Evolutionary conservation across 2,797 vertebrate species (phyloP).

Genomic region (Amblyopsis hoosieri): DNA sequence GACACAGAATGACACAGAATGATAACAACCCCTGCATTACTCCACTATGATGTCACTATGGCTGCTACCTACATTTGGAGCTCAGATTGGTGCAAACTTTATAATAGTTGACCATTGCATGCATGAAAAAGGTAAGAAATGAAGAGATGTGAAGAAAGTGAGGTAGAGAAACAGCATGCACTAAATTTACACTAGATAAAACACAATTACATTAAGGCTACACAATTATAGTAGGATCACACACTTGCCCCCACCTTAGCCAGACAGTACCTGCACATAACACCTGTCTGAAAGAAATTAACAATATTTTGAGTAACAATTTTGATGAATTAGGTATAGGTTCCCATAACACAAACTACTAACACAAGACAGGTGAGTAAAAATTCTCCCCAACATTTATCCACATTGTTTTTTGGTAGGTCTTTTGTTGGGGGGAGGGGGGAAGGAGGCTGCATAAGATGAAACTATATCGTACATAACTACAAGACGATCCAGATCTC

Average conservation of each 20-base stretch:
- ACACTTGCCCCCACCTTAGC: slow-evolving; percentile 58
- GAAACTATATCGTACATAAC: slow-evolving; percentile 67
- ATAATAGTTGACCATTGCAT: too few relatives aligned
- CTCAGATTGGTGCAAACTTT: too few relatives aligned
- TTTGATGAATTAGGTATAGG: too few relatives aligned
- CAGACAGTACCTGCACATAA: slow-evolving; percentile 42
- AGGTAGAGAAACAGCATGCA: slow-evolving; percentile 57
- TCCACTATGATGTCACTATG: too few relatives aligned
- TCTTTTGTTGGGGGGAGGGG: slow-evolving; percentile 19
- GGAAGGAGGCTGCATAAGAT: slow-evolving; percentile 12
- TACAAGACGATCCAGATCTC: slow-evolving; percentile 64
- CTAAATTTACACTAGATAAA: slow-evolving; percentile 51
- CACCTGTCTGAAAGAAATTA: too few relatives aligned
- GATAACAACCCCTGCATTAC: too few relatives aligned
- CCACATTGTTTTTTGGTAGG: not conserved
- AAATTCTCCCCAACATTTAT: not conserved
- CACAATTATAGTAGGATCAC: slow-evolving; percentile 60
- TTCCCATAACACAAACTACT: too few relatives aligned
- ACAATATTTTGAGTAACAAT: too few relatives aligned
- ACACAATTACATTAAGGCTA: slow-evolving; percentile 51
- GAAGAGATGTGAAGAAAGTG: slow-evolving; percentile 7
- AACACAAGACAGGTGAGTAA: too few relatives aligned
- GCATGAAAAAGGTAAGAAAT: not conserved
- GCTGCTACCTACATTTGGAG: too few relatives aligned
- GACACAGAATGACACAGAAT: too few relatives aligned